These are phyloP conservation scores for Rhizomys pruinosus DNA, from an alignment of 2,113 vertebrate genomes.

Conservation along the genomic window DNA sequence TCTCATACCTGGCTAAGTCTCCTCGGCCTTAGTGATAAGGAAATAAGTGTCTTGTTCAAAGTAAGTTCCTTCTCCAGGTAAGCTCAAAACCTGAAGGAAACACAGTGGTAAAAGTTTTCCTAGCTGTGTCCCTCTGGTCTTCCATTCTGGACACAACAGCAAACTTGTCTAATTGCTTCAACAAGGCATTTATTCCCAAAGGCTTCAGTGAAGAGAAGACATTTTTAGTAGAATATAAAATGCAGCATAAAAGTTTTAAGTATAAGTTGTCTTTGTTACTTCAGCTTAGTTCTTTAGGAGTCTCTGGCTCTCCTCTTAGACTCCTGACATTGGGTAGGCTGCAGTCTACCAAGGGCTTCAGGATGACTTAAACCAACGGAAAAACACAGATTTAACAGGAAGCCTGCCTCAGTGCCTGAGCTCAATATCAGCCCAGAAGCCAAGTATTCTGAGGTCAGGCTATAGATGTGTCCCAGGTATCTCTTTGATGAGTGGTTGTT, in stretches of 20 bases:
- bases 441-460: background rate
- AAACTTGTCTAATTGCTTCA: constrained; percentile 62
- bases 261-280: constrained; percentile 56
- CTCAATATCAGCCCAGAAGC: background rate
- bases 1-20: background rate
- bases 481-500: background rate
- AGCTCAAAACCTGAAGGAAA: background rate
- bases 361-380: background rate
- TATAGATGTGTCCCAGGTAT: background rate
- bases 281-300: constrained; percentile 42
- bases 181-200: constrained; percentile 43
- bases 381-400: background rate
- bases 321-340: too few relatives aligned
- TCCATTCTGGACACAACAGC: constrained; percentile 29
- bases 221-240: constrained; percentile 14
- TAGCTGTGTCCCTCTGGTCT: constrained; percentile 18
- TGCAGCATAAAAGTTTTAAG: background rate
- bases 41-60: background rate
- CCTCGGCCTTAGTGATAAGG: background rate
- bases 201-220: background rate
- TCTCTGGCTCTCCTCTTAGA: constrained; percentile 2
- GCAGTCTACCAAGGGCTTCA: too few relatives aligned
- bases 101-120: background rate
- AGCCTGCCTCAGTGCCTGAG: background rate
- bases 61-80: background rate